phyloP scores from a whole-genome alignment of 2,113 vertebrate species.

The Gasterosteus aculeatus region DNA sequence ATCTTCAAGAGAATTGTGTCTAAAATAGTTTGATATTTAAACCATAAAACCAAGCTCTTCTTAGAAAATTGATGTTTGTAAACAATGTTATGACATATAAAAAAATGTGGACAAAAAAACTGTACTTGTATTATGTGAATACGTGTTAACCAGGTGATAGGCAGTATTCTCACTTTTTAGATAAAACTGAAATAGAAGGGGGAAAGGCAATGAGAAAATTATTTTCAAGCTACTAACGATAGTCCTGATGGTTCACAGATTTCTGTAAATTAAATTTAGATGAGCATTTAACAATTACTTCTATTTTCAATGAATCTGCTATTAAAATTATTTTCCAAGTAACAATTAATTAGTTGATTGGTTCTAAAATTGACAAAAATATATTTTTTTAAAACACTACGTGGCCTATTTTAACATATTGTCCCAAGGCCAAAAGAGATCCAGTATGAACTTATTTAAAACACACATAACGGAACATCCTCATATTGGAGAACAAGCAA shows the following conservation, averaged over 20 bases:
- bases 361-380: too few species aligned
- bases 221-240: neutral
- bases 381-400: too few species aligned
- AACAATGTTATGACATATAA: neutral
- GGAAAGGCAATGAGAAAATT: neutral
- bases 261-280: neutral
- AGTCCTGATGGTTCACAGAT: neutral
- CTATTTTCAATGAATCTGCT: neutral
- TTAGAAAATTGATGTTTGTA: neutral
- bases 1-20: neutral
- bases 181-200: neutral
- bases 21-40: neutral
- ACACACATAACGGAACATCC: neutral
- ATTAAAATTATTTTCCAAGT: neutral
- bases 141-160: neutral
- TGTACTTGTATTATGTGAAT: neutral
- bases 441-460: neutral
- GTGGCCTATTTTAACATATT: neutral
- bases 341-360: neutral
- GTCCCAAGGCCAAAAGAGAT: neutral
- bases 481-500: neutral
- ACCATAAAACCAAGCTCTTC: neutral
- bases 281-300: neutral
- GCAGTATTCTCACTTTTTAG: neutral
- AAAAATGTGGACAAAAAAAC: neutral